phyloP scores from a whole-genome alignment of 2,113 vertebrate genomes.

The Lampris incognitus region DNA sequence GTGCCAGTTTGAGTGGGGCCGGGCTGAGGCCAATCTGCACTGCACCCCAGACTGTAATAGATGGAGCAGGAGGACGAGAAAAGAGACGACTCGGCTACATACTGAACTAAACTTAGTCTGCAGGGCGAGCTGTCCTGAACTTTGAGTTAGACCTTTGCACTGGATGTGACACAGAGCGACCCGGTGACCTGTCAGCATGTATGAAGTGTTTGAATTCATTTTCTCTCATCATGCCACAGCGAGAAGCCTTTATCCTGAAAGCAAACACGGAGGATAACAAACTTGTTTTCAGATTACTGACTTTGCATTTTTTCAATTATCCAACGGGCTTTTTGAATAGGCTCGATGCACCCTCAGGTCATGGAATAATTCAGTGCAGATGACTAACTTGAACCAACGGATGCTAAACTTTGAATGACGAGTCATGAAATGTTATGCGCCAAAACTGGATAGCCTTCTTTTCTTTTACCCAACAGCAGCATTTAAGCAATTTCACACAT shows the following conservation, averaged over 20 bases:
- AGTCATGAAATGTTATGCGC: constrained; percentile 17
- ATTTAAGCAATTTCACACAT: constrained; percentile 17
- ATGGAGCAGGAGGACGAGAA: constrained; percentile 36
- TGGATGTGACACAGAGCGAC: constrained; percentile 58
- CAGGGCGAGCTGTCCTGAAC: constrained; percentile 56
- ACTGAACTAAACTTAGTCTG: constrained; percentile 67
- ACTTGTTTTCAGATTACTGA: constrained; percentile 5
- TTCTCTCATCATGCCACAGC: neutral
- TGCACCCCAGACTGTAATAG: constrained; percentile 28
- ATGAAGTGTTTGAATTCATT: constrained; percentile 42
- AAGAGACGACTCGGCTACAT: constrained; percentile 52
- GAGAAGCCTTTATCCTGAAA: neutral
- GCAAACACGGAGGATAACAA: neutral
- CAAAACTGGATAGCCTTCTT: constrained; percentile 22
- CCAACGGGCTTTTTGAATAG: neutral
- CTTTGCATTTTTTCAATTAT: constrained; percentile 1
- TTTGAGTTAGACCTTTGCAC: constrained; percentile 71
- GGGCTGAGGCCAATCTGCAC: constrained; percentile 43
- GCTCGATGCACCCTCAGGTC: neutral
- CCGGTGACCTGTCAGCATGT: constrained; percentile 44
- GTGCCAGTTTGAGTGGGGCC: constrained; percentile 35
- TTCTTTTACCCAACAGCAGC: constrained; percentile 34
- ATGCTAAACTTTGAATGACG: too few species aligned
- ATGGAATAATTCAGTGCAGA: neutral
- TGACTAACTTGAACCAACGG: neutral